Conservation (phyloP, 2,888 invertebrate species). For the Thecocarcelia acutangulata region DNA sequence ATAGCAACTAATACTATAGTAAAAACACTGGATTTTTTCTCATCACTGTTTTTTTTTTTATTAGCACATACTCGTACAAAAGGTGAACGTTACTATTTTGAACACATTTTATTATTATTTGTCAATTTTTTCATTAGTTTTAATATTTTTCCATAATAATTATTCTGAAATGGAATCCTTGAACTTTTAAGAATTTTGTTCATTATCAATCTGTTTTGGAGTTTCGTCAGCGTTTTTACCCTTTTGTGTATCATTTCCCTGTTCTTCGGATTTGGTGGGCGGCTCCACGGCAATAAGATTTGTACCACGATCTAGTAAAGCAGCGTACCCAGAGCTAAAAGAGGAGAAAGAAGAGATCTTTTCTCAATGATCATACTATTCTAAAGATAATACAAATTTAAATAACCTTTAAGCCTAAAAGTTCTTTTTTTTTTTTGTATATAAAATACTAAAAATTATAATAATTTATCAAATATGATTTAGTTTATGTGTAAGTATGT, state of each 20-base stretch:
- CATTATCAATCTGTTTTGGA: slow-evolving; percentile 46
- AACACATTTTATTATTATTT: slow-evolving; percentile 24
- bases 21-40: too few relatives aligned
- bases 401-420: slow-evolving; percentile 16
- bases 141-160: not conserved
- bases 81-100: not conserved
- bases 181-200: slow-evolving; percentile 52
- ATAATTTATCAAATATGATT: slow-evolving; percentile 24
- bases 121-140: not conserved
- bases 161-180: slow-evolving; percentile 12
- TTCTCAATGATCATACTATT: slow-evolving; percentile 76
- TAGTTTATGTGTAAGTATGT: not conserved
- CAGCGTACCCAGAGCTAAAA: slow-evolving; percentile 81
- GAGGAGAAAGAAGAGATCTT: slow-evolving; percentile 81
- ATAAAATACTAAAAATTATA: slow-evolving; percentile 5
- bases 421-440: not conserved
- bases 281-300: slow-evolving; percentile 74
- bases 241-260: slow-evolving; percentile 59
- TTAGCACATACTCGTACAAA: too few relatives aligned
- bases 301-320: slow-evolving; percentile 79
- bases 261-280: slow-evolving; percentile 71
- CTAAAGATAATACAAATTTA: slow-evolving; percentile 13
- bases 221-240: slow-evolving; percentile 32
- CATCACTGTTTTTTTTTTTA: too few relatives aligned
- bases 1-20: too few relatives aligned